phyloP scores from a whole-genome alignment of 2,888 invertebrate genomes.

The Dorcus parallelipipedus region DNA sequence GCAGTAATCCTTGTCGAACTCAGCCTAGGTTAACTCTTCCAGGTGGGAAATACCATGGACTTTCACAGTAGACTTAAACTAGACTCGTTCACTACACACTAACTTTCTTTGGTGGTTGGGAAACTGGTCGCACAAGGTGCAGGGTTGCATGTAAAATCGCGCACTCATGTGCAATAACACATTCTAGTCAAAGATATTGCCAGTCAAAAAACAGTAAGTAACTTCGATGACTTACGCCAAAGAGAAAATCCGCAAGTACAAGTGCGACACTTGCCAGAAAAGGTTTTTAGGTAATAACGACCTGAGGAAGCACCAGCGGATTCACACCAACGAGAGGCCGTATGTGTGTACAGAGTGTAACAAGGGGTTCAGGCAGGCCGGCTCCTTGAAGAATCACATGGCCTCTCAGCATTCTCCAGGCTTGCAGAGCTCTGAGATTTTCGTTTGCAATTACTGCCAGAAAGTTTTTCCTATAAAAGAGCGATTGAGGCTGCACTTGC shows the following conservation, averaged over 20 bases:
- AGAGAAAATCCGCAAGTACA: constrained; percentile 47
- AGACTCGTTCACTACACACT: constrained; percentile 26
- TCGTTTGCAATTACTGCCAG: constrained; percentile 70
- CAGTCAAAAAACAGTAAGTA: background rate
- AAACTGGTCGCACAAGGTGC: constrained; percentile 37
- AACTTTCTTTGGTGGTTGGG: constrained; percentile 42
- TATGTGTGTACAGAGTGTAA: constrained; percentile 62
- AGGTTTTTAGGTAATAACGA: constrained; percentile 63
- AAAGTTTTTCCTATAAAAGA: constrained; percentile 76
- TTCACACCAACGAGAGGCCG: constrained; percentile 64
- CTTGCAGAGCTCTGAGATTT: constrained; percentile 49
- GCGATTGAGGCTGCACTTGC: constrained; percentile 68
- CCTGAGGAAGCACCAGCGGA: constrained; percentile 63
- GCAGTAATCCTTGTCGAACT: background rate
- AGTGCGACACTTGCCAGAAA: constrained; percentile 64
- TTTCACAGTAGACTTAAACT: constrained; percentile 20
- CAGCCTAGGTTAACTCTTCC: constrained; percentile 18
- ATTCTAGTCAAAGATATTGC: constrained; percentile 31
- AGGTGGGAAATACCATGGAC: constrained; percentile 20
- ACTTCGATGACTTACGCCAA: constrained; percentile 52
- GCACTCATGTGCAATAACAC: constrained; percentile 18
- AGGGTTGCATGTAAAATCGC: constrained; percentile 37
- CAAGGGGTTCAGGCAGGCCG: constrained; percentile 61
- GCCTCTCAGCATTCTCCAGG: constrained; percentile 54
- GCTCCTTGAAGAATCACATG: constrained; percentile 63